A percentile compares a stretch with the other conserved stretches of the same genome.
Conservation (phyloP, 2,888 invertebrate species). For the Caenorhabditis sinica region DNA sequence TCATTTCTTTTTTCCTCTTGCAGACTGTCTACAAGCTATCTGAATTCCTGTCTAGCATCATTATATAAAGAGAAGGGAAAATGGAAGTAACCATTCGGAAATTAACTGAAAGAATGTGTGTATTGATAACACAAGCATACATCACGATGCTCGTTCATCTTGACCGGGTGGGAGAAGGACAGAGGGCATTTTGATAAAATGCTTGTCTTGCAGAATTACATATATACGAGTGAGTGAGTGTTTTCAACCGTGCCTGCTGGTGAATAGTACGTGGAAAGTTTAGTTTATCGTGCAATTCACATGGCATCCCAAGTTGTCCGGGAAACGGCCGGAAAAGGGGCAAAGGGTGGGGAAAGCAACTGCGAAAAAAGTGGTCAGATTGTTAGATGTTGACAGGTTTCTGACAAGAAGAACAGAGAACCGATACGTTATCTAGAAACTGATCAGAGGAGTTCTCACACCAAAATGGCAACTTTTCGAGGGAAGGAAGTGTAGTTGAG, state of each 20-base stretch:
- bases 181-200: slow-evolving; percentile 31
- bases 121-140: slow-evolving; percentile 40
- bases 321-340: slow-evolving; percentile 30
- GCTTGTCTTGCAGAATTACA: slow-evolving; percentile 41
- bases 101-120: slow-evolving; percentile 4
- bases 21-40: slow-evolving; percentile 38
- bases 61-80: background rate
- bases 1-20: slow-evolving; percentile 11
- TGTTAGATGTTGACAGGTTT: slow-evolving; percentile 29
- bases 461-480: slow-evolving; percentile 20
- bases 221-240: background rate
- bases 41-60: slow-evolving; percentile 38
- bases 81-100: slow-evolving; percentile 22
- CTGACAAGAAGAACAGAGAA: slow-evolving; percentile 42
- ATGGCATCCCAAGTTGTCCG: slow-evolving; percentile 41
- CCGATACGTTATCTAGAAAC: slow-evolving; percentile 21
- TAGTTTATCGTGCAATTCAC: slow-evolving; percentile 30
- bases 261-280: slow-evolving; percentile 54
- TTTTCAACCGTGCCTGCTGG: slow-evolving; percentile 36
- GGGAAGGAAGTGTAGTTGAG: background rate
- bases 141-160: slow-evolving; percentile 36
- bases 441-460: slow-evolving; percentile 5
- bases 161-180: slow-evolving; percentile 21
- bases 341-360: slow-evolving; percentile 34
- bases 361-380: slow-evolving; percentile 24